phyloP scores from a whole-genome alignment of 2,113 vertebrate species.

The Daubentonia madagascariensis region DNA sequence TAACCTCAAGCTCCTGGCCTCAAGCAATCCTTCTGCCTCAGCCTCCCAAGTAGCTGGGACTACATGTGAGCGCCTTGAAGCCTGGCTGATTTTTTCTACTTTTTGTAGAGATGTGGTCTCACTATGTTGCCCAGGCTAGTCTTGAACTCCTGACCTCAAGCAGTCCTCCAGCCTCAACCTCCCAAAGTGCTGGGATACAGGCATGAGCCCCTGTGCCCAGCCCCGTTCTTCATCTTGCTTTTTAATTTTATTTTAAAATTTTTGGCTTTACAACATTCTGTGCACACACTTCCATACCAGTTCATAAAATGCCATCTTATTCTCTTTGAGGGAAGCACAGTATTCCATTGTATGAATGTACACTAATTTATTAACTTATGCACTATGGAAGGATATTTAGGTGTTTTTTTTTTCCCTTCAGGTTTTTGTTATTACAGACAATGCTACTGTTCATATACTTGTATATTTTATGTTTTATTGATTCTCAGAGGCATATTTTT shows the following conservation, averaged over 20 bases:
- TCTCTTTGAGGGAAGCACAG: not conserved
- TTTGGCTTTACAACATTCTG: not conserved
- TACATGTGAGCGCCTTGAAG: too few relatives aligned
- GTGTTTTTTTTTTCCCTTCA: not conserved
- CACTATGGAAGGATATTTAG: not conserved
- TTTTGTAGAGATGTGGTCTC: too few relatives aligned
- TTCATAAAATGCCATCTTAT: not conserved
- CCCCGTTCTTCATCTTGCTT: not conserved
- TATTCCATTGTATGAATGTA: not conserved
- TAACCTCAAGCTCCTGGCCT: too few relatives aligned
- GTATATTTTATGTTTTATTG: not conserved
- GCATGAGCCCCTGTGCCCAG: too few relatives aligned
- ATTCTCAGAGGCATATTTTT: not conserved
- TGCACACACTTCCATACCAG: not conserved
- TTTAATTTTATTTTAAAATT: not conserved
- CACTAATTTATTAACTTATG: not conserved
- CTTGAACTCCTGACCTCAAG: too few relatives aligned
- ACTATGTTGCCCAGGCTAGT: too few relatives aligned
- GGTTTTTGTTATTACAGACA: not conserved
- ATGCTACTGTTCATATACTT: not conserved
- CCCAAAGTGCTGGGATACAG: too few relatives aligned
- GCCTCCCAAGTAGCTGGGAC: too few relatives aligned
- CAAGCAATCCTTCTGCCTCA: too few relatives aligned
- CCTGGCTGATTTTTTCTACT: too few relatives aligned
- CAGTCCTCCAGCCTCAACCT: too few relatives aligned